phyloP scores from a whole-genome alignment of 2,113 vertebrate species.

The Sorex fumeus region DNA sequence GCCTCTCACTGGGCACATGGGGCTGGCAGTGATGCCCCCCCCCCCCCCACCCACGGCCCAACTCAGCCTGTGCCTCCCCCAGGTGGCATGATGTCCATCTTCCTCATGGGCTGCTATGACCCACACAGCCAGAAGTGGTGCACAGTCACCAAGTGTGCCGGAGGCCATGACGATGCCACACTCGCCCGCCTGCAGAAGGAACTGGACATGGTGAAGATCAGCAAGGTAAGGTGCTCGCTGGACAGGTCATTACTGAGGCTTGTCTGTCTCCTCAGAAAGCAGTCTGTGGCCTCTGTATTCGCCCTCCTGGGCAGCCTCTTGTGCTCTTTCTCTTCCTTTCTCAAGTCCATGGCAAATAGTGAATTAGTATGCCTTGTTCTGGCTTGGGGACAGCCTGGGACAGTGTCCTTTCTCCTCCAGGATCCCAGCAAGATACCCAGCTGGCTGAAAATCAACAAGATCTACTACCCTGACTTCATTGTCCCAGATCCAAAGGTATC shows the following conservation, averaged over 20 bases:
- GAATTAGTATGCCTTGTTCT: background rate
- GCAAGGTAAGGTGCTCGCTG: slow-evolving; percentile 92
- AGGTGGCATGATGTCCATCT: slow-evolving; percentile 99
- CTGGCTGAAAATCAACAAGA: slow-evolving; percentile 98
- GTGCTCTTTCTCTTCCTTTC: background rate
- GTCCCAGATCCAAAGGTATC: slow-evolving; percentile 96
- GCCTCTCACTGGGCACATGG: background rate
- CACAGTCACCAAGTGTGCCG: slow-evolving; percentile 97
- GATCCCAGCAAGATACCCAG: slow-evolving; percentile 96
- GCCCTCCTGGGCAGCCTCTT: background rate
- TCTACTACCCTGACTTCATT: slow-evolving; percentile 98
- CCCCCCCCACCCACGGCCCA: background rate
- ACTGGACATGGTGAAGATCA: slow-evolving; percentile 98
- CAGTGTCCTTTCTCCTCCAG: slow-evolving; percentile 84
- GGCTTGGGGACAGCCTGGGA: background rate
- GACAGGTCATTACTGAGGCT: fast-evolving
- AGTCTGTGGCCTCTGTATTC: too few species aligned
- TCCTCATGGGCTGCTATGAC: slow-evolving; percentile 98
- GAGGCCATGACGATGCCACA: slow-evolving; percentile 96
- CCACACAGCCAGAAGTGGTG: slow-evolving; percentile 96
- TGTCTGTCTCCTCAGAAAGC: too few species aligned
- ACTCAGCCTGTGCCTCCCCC: slow-evolving; percentile 22
- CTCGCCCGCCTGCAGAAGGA: slow-evolving; percentile 96
- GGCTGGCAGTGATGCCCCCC: background rate
- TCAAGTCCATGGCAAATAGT: background rate